Base-by-base conservation (phyloP, 2,888 invertebrate genomes). In the Agonopterix subpropinquella region DNA sequence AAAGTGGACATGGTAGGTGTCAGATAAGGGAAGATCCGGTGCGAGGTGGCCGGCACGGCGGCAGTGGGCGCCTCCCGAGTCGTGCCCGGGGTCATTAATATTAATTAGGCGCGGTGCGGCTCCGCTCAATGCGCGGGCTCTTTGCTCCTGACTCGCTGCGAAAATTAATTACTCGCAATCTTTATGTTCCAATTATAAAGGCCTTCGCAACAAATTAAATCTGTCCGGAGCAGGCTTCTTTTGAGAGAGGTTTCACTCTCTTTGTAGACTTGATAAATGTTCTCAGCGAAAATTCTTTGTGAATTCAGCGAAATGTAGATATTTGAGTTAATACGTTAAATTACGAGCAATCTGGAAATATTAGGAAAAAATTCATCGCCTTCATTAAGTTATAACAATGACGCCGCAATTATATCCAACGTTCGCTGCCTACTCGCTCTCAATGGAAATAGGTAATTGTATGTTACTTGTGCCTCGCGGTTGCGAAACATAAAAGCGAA, bases 141-240 rank as follows among this genome's bases (percentile, higher is more conserved):
- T 80, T 84, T 86, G 88, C 87, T 86, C 77, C 81, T 85, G 88
- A 88, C 88, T 88, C 84, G 80, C 84, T 81, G 85, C 83, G 79
- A 88, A 88, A 88, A 88, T 88, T 88, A 88, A 88, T 88, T 88
- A 88, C 87, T 88, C 85, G 75, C 86, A 87, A 88, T 88, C 88
- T 88, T 88, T 88, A 88, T 88, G 84, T 87, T 88, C 87, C 87
- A 88, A 88, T 88, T 88, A 88, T 87, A 87, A 88, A 88, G 79
- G 87, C 87, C 88, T 88, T 88, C 82, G 88, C 85, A 85, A 88
- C 88, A 88, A 88, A 88, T 88, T 88, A 88, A 88, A 88, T 88
- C 88, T 88, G 88, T 88, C 88, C 81, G 77, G 72, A 78, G 80
- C 88, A 88, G 86, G 81, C 82, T 78, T 77, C 86, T 84, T 87